These are phyloP conservation scores for Matsumurasca onukii DNA, from an alignment of 1,140 invertebrate genomes.

Conservation along the genomic window DNA sequence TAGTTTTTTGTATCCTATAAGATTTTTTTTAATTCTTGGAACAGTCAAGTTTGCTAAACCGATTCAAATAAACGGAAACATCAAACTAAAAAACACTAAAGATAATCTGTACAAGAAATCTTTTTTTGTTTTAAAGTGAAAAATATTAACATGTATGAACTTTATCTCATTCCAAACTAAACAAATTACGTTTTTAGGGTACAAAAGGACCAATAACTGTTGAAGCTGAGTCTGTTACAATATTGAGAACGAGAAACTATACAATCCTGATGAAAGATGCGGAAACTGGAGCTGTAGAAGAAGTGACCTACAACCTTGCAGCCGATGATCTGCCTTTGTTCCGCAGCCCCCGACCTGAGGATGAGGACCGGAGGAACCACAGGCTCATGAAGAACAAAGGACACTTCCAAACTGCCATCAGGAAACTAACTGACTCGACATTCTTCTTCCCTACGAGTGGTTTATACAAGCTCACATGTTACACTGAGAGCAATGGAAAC, in stretches of 20 bases:
- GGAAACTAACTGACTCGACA: constrained; percentile 54
- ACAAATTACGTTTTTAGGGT: constrained; percentile 25
- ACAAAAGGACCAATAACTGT: constrained; percentile 34
- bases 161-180: too few relatives aligned
- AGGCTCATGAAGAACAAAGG: constrained; percentile 58
- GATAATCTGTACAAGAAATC: too few relatives aligned
- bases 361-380: constrained; percentile 54
- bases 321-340: constrained; percentile 41
- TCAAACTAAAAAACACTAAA: too few relatives aligned
- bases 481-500: constrained; percentile 17
- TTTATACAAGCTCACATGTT: constrained; percentile 45
- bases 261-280: constrained; percentile 52
- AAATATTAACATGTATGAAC: too few relatives aligned
- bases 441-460: constrained; percentile 61
- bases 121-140: too few relatives aligned
- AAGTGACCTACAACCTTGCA: constrained; percentile 48
- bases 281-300: constrained; percentile 49
- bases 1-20: too few relatives aligned
- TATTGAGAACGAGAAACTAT: constrained; percentile 55
- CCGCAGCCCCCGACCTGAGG: constrained; percentile 36
- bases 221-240: constrained; percentile 51
- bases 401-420: constrained; percentile 57
- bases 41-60: too few relatives aligned
- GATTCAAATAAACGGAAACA: too few relatives aligned
- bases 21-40: too few relatives aligned